Conservation (phyloP, 2,113 vertebrate species). For the Poeciliopsis turrubarensis region DNA sequence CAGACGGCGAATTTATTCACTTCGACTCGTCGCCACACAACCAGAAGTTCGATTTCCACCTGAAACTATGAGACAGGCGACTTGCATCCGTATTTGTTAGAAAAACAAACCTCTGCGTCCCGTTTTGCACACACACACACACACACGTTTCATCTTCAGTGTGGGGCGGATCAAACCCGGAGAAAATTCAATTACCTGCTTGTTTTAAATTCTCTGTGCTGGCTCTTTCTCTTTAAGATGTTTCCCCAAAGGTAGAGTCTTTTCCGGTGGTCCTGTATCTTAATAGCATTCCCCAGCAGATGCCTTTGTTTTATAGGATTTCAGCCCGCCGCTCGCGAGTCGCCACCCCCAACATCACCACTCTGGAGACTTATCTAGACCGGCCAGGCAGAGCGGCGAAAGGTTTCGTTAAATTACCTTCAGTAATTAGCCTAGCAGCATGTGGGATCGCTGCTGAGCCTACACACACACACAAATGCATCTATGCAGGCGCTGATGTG, state of each 20-base stretch:
- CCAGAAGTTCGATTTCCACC: conserved; percentile 18
- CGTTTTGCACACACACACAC: not conserved
- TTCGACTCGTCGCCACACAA: conserved; percentile 9
- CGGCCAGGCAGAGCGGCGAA: conserved; percentile 62
- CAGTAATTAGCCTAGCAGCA: conserved; percentile 69
- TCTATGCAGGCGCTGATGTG: not conserved
- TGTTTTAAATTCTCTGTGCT: conserved; percentile 35
- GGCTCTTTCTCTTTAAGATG: conserved; percentile 29
- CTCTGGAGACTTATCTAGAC: conserved; percentile 69
- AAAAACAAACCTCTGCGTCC: conserved; percentile 11
- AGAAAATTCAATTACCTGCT: conserved; percentile 66
- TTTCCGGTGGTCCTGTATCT: conserved; percentile 31
- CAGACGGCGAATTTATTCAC: conserved; percentile 18
- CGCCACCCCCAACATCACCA: conserved; percentile 8
- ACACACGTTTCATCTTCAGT: conserved; percentile 40
- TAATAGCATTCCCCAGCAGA: conserved; percentile 57
- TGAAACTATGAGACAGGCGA: not conserved
- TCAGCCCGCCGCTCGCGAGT: not conserved
- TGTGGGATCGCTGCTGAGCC: conserved; percentile 26
- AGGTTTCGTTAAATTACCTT: conserved; percentile 68
- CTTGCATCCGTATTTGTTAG: not conserved
- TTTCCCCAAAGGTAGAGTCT: conserved; percentile 47
- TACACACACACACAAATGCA: not conserved
- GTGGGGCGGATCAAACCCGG: conserved; percentile 25
- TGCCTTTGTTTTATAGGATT: conserved; percentile 45